Conservation (phyloP, 2,797 vertebrate species). For the Phaenicophaeus curvirostris region DNA sequence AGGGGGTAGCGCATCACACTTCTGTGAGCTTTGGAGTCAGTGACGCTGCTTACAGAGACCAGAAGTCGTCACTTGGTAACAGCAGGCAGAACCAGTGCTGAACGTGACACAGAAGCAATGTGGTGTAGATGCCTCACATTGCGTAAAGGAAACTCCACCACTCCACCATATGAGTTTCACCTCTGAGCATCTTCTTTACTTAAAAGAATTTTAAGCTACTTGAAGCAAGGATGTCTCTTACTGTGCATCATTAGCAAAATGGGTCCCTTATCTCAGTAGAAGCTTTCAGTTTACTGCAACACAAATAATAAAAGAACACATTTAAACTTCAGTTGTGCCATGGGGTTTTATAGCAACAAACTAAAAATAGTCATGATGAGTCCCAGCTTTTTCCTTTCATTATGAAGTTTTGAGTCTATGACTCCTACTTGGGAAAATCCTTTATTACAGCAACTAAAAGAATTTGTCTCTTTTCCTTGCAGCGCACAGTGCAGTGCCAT, state of each 20-base stretch:
- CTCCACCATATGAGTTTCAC: not conserved
- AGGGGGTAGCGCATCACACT: not conserved
- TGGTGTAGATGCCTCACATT: not conserved
- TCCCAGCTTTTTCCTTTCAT: not conserved
- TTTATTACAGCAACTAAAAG: not conserved
- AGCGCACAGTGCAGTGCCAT: not conserved
- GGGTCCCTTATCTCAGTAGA: not conserved
- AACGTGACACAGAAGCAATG: not conserved
- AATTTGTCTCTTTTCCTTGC: not conserved
- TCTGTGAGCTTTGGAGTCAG: not conserved
- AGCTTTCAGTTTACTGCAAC: not conserved
- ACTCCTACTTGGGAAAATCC: not conserved
- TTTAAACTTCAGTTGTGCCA: not conserved
- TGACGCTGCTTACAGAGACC: accelerated
- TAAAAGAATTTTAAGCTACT: not conserved
- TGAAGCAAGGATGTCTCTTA: not conserved
- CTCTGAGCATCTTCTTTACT: not conserved
- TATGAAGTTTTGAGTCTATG: not conserved
- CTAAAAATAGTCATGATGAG: not conserved
- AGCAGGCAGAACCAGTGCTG: not conserved
- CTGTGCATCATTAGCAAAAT: not conserved
- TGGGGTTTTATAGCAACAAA: not conserved
- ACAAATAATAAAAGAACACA: not conserved
- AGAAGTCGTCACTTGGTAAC: not conserved
- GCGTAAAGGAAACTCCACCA: not conserved